Evolutionary conservation across 2,797 vertebrate species (phyloP).

Genomic region (Myripristis murdjan): DNA sequence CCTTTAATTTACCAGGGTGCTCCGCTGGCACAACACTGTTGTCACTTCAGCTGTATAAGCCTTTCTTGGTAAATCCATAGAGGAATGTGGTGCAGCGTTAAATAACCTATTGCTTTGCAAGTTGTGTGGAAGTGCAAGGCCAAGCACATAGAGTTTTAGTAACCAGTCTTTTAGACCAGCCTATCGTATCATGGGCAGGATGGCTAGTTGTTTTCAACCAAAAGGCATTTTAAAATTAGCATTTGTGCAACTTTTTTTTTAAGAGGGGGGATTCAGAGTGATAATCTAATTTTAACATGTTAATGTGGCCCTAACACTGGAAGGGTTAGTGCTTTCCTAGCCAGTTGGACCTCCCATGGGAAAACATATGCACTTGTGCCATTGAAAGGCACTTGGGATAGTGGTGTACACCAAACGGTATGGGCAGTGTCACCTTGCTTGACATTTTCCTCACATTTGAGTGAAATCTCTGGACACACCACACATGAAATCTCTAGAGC

Average conservation of each 20-base stretch:
- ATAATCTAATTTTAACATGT: no score
- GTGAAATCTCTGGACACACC: constrained; percentile 48
- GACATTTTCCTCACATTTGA: constrained; percentile 60
- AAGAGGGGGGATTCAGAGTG: no score
- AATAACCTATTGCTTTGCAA: neutral
- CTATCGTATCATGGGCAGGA: neutral
- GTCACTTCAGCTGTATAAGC: constrained; percentile 34
- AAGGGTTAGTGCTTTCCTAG: neutral
- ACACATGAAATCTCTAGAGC: constrained; percentile 37
- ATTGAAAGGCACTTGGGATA: constrained; percentile 27
- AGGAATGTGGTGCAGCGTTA: constrained; percentile 2
- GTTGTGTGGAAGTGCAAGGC: neutral
- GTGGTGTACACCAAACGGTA: constrained; percentile 63
- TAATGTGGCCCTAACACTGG: neutral
- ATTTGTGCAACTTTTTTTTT: no score
- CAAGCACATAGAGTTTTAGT: neutral
- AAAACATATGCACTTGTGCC: constrained; percentile 14
- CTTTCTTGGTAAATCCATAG: neutral
- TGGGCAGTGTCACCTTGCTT: constrained; percentile 40
- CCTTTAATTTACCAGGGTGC: constrained; percentile 72
- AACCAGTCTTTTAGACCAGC: neutral
- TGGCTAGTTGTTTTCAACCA: no score
- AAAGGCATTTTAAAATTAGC: no score
- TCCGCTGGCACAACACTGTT: constrained; percentile 42
- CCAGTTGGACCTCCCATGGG: constrained; percentile 2